phyloP scores from a whole-genome alignment of 2,113 vertebrate genomes.

The Nesoenas mayeri region DNA sequence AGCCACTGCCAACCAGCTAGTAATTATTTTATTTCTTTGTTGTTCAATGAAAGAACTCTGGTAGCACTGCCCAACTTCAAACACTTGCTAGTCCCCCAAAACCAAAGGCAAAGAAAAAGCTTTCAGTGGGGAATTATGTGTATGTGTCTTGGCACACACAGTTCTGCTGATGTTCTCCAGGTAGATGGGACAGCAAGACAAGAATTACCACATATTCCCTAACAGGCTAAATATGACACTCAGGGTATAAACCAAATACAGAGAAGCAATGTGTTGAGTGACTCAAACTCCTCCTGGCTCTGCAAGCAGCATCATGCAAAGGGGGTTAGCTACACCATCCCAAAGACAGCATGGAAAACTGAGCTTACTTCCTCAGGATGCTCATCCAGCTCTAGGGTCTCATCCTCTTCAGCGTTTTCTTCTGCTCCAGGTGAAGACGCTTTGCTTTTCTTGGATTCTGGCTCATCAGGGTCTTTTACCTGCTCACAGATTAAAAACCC shows the following conservation, averaged over 20 bases:
- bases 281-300: not conserved
- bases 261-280: not conserved
- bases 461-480: conserved; percentile 83
- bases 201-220: not conserved
- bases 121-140: not conserved
- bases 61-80: not conserved
- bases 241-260: not conserved
- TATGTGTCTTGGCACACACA: not conserved
- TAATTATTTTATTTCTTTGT: not conserved
- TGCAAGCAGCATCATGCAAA: not conserved
- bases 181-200: not conserved
- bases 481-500: conserved; percentile 12
- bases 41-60: not conserved
- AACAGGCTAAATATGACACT: not conserved
- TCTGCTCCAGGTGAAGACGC: conserved; percentile 39
- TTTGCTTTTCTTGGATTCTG: conserved; percentile 86
- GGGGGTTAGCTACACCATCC: not conserved
- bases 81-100: not conserved
- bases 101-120: not conserved
- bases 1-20: not conserved
- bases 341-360: not conserved
- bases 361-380: conserved; percentile 81
- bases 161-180: not conserved
- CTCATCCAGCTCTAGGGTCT: conserved; percentile 70
- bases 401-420: conserved; percentile 52